Percentiles rank a stretch among this genome's conserved stretches.
These are phyloP conservation scores for Melanostigma gelatinosum DNA, from an alignment of 2,113 vertebrate genomes.

Conservation along the genomic window DNA sequence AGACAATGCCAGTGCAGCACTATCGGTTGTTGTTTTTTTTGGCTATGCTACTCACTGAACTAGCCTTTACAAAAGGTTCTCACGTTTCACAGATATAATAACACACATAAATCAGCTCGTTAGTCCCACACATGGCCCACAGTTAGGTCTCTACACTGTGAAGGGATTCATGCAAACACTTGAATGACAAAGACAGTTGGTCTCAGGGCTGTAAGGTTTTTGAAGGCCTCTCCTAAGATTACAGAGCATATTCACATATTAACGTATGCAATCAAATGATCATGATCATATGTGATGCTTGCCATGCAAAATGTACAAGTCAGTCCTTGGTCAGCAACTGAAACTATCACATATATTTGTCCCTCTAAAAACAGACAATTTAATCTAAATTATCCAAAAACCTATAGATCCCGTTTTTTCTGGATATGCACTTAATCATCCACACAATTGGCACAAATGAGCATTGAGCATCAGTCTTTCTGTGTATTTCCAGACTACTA, in stretches of 20 bases:
- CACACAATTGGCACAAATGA: too few relatives aligned
- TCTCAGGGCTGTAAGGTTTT: background rate
- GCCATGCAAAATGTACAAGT: background rate
- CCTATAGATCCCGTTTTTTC: too few relatives aligned
- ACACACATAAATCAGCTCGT: background rate
- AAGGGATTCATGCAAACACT: conserved; percentile 4
- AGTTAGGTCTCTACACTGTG: background rate
- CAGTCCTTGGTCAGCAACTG: background rate
- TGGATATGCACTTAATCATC: too few relatives aligned
- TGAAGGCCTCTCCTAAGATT: background rate
- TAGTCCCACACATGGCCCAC: background rate
- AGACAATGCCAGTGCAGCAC: background rate
- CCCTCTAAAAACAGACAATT: too few relatives aligned
- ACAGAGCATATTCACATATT: background rate
- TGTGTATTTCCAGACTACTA: too few relatives aligned
- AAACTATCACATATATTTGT: background rate
- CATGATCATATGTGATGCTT: background rate
- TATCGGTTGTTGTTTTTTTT: background rate
- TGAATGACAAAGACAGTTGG: background rate
- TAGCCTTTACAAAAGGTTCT: background rate
- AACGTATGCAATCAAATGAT: background rate
- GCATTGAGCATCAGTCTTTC: too few relatives aligned
- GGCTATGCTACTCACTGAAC: background rate
- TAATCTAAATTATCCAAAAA: too few relatives aligned
- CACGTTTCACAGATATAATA: background rate